Base-by-base conservation (phyloP, 2,113 vertebrate genomes). In the Otis tarda region DNA sequence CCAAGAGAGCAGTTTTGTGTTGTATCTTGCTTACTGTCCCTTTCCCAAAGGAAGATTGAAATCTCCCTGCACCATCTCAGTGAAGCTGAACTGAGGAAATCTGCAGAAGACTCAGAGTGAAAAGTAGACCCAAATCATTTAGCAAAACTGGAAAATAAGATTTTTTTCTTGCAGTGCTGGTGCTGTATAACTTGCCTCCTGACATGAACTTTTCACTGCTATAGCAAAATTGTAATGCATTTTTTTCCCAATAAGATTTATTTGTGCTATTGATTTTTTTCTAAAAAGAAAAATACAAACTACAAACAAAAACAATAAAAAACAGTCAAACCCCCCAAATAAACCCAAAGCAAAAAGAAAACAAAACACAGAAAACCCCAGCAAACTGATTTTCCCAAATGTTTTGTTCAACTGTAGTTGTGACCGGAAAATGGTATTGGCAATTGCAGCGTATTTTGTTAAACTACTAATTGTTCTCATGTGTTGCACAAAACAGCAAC, bases 381-480 rank as follows among this genome's bases (percentile, higher is more conserved):
- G 15, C 7, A 50, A 65, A 24, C 2, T 57, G 9, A 25, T 86
- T 68, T 60, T 43, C 55, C 61, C 70, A 56, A 73, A 88, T 79
- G 74, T 49, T 35, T 39, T 79, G 8, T 73, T 24, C 76, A 37
- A 59, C 43, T 86, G 9, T 79, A 35, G 64, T 57, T 74, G 33
- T 55, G 24, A 96, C 37, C 75, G 94, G 63, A 68, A 79, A 70
- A 93, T 63, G 25, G 59, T 52, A 79, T 7, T 57, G 93, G 80
- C 83, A 77, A 95, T 47, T 68, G 35, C 73, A 65, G 69, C 24
- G 30, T 95, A 83, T 93, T 91, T 95, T 90, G 87, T 74, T 92
- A 89, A 84, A 85, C 69, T 83, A 57, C 60, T 93, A 90, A 94
- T 96, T 93, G 78, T 91, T 96, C 88, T 90, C 76, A 91, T 27